Evolutionary conservation across 30 jellyfish, hydroid and myxozoan species (phyloP).

Genomic region (Turritopsis rubra): DNA sequence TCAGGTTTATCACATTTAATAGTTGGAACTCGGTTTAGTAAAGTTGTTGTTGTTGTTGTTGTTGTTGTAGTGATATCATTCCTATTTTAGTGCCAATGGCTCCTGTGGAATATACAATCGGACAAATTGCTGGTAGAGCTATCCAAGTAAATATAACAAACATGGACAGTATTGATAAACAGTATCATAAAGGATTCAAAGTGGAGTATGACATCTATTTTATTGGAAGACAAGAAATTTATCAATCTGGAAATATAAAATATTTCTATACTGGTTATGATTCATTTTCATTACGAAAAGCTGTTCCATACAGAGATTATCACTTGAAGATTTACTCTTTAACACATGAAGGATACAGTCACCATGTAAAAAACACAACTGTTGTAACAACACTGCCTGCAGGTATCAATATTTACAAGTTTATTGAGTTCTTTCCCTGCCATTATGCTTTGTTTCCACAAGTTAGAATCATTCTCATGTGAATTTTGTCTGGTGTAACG

Average conservation of each 20-base stretch:
- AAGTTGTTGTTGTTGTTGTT: no score
- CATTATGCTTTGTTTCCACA: not conserved
- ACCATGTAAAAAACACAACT: not conserved
- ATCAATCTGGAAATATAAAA: not conserved
- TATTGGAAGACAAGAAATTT: not conserved
- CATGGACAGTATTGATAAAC: not conserved
- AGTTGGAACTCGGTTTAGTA: no score
- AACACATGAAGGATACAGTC: conserved; percentile 4
- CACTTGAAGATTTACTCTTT: not conserved
- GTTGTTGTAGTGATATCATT: not conserved
- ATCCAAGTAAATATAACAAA: not conserved
- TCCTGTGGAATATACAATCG: not conserved
- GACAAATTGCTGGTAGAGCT: not conserved
- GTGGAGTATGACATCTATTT: not conserved
- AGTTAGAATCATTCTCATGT: not conserved
- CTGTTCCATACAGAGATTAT: not conserved
- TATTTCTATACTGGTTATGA: not conserved
- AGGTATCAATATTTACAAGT: not conserved
- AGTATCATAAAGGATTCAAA: conserved; percentile 11
- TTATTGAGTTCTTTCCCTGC: not conserved
- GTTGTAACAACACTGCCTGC: not conserved
- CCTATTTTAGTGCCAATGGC: not conserved
- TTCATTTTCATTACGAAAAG: not conserved
- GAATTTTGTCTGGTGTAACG: not conserved
- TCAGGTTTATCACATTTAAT: no score